phyloP scores from a whole-genome alignment of 2,113 vertebrate species.

The Bubalus kerabau region DNA sequence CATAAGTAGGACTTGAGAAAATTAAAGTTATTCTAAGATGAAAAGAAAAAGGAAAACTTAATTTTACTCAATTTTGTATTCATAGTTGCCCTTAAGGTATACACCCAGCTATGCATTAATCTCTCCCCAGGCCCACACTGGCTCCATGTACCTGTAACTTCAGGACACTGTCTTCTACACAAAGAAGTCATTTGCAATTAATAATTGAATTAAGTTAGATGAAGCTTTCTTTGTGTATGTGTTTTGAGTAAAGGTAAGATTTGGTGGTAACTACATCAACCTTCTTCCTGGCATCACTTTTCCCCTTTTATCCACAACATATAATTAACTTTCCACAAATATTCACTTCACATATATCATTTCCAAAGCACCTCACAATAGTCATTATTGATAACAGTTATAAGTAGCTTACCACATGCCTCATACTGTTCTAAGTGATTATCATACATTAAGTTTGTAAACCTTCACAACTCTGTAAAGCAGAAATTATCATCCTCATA shows the following conservation, averaged over 20 bases:
- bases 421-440: background rate
- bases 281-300: background rate
- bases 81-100: background rate
- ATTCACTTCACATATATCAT: background rate
- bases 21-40: slow-evolving; percentile 11
- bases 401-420: background rate
- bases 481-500: background rate
- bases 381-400: background rate
- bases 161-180: background rate
- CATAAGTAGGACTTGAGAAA: slow-evolving; percentile 20
- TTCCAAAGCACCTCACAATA: slow-evolving; percentile 1
- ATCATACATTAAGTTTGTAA: background rate
- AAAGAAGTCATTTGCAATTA: background rate
- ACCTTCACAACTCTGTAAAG: background rate
- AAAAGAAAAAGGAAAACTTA: background rate
- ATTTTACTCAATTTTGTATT: slow-evolving; percentile 26
- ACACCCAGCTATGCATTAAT: background rate
- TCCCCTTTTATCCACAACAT: background rate
- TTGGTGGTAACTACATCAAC: background rate
- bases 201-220: background rate
- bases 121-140: background rate
- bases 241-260: slow-evolving; percentile 2
- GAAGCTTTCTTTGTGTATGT: background rate
- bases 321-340: slow-evolving; percentile 13
- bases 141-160: background rate